Base-by-base conservation (phyloP, 2,113 vertebrate species). In the Ictidomys tridecemlineatus region DNA sequence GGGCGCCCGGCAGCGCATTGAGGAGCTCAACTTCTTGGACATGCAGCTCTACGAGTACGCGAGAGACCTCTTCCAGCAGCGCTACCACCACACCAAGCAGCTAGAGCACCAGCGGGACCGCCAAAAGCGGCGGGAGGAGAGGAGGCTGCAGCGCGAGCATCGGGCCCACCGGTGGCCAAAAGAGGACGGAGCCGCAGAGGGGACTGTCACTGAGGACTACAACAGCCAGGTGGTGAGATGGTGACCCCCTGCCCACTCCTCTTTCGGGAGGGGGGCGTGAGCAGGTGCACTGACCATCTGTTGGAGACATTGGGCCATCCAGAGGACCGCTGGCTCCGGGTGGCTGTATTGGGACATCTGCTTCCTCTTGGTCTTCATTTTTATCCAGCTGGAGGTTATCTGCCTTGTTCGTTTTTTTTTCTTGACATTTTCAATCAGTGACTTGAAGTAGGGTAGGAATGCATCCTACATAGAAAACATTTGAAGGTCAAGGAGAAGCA, bases 21-120 rank as follows among this genome's bases (percentile, higher is more conserved):
- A 99, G 97, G 99, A 99, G 83, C 99, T 99, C 87, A 99, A 99
- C 98, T 99, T 99, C 97, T 98, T 99, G 98, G 99, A 99, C 39
- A 28, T 99, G 98, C 99, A 99, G 99, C 98, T 99, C 11, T 99
- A 99, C 0, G 99, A 99, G 65, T 99, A 99, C 0, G 99, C 99
- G 0, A 99, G 99, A 96, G 99, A 99, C 97, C 99, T 99, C 77
- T 99, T 99, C 98, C 98, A 99, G 96, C 99, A 99, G 98, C 99
- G 99, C 73, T 99, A 99, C 98, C 99, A 99, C 98, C 99, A 99
- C 98, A 99, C 99, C 96, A 99, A 99, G 89, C 99, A 99, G 98
- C 99, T 98, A 85, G 99, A 99, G 97, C 99, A 99, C 89, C 99
- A 99, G 98, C 98, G 99, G 97, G 99, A 99, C 96, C 98, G 99